These are phyloP conservation scores for Stegostoma tigrinum DNA, from an alignment of 2,113 vertebrate genomes.

Conservation along the genomic window DNA sequence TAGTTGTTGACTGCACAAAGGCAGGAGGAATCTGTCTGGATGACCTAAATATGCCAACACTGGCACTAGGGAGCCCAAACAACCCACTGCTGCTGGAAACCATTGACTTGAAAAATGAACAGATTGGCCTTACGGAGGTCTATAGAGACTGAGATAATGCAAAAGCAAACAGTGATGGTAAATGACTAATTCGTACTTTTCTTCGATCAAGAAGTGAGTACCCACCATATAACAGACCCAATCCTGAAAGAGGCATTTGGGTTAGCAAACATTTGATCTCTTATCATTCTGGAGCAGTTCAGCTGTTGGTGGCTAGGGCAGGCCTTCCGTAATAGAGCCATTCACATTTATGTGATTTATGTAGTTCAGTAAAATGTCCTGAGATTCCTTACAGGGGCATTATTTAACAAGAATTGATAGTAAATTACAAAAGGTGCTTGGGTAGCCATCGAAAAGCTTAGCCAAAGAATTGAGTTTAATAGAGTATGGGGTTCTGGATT, in stretches of 20 bases:
- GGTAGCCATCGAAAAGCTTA: neutral
- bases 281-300: neutral
- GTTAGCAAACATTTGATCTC: neutral
- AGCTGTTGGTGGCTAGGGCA: neutral
- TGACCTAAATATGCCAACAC: slow-evolving; percentile 22
- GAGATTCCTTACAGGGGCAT: neutral
- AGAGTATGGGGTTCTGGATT: too few relatives aligned
- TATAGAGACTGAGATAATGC: neutral
- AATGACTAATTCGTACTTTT: neutral
- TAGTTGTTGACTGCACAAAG: neutral
- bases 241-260: too few relatives aligned
- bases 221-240: neutral
- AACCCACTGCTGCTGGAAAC: neutral
- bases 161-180: neutral
- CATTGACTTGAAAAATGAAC: slow-evolving; percentile 10
- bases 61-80: neutral
- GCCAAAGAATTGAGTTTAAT: neutral
- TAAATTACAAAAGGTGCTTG: neutral
- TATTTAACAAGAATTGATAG: neutral
- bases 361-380: neutral
- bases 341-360: neutral
- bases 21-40: neutral
- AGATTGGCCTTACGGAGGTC: neutral
- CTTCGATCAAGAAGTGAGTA: neutral
- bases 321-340: neutral